A percentile compares a stretch with the other conserved stretches of the same genome.
phyloP scores from a whole-genome alignment of 2,113 vertebrate genomes.

The Pseudonaja textilis region DNA sequence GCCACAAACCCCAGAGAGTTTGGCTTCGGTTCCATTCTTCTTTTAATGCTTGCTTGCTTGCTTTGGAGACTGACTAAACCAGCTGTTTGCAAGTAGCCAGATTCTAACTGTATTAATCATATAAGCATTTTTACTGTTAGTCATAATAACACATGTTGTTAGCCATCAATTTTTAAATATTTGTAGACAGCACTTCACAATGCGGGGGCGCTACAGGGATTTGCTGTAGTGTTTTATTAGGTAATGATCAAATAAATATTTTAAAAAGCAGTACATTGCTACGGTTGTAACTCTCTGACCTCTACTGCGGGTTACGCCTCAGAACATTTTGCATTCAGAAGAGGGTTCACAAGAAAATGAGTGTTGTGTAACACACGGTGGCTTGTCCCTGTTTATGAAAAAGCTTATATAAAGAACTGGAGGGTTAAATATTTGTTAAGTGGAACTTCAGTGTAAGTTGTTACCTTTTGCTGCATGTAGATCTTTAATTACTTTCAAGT shows the following conservation, averaged over 20 bases:
- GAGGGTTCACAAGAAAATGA: slow-evolving; percentile 39
- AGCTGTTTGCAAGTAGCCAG: background rate
- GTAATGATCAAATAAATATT: background rate
- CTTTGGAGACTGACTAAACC: background rate
- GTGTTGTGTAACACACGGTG: rapidly evolving
- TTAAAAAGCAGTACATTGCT: background rate
- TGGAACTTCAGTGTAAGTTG: background rate
- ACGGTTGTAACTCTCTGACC: background rate
- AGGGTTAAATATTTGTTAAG: background rate
- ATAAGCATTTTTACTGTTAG: background rate
- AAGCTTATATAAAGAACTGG: background rate
- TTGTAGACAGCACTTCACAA: slow-evolving; percentile 56
- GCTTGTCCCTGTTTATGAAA: background rate
- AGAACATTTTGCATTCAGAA: slow-evolving; percentile 27
- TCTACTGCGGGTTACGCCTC: background rate
- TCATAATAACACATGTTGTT: background rate
- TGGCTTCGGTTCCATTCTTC: background rate
- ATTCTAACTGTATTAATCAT: background rate
- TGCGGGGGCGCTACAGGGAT: slow-evolving; percentile 22
- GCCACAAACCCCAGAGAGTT: background rate
- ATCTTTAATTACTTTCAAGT: background rate
- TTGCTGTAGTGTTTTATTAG: background rate
- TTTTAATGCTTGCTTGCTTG: background rate
- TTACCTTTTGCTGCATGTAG: background rate
- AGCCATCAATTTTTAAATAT: slow-evolving; percentile 12